Conservation (phyloP, 35 echinoderm and acorn worm species). For the Lytechinus variegatus region DNA sequence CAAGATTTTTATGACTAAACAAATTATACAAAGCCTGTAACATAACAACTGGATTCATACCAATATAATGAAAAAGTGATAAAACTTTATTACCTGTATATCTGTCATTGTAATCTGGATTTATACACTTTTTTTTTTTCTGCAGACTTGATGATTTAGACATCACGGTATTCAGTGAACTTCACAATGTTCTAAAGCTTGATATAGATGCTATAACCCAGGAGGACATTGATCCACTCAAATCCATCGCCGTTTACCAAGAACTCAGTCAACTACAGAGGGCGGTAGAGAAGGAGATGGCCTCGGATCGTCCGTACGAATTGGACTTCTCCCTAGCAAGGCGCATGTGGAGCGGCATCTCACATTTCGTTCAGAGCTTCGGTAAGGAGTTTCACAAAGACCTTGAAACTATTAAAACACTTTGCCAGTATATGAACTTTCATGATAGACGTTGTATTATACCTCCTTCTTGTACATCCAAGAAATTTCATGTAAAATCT, state of each 20-base stretch:
- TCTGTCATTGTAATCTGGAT: too few relatives aligned
- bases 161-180: neutral
- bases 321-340: slow-evolving; percentile 45
- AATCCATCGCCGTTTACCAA: slow-evolving; percentile 27
- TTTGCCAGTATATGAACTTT: too few relatives aligned
- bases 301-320: slow-evolving; percentile 21
- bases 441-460: too few relatives aligned
- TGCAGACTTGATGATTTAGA: neutral
- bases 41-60: too few relatives aligned
- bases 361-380: neutral
- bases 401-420: too few relatives aligned
- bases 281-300: slow-evolving; percentile 27
- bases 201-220: neutral
- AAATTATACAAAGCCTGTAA: too few relatives aligned
- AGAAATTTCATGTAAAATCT: too few relatives aligned
- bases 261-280: slow-evolving; percentile 38
- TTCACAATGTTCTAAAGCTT: neutral
- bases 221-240: neutral
- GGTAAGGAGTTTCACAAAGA: neutral
- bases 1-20: too few relatives aligned
- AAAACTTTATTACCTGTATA: too few relatives aligned
- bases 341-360: slow-evolving; percentile 43
- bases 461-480: too few relatives aligned
- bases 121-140: neutral
- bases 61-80: too few relatives aligned